A percentile compares a stretch with the other conserved stretches of the same genome.
These are phyloP conservation scores for Araneus ventricosus DNA, from an alignment of 1,140 invertebrate species.

Conservation along the genomic window DNA sequence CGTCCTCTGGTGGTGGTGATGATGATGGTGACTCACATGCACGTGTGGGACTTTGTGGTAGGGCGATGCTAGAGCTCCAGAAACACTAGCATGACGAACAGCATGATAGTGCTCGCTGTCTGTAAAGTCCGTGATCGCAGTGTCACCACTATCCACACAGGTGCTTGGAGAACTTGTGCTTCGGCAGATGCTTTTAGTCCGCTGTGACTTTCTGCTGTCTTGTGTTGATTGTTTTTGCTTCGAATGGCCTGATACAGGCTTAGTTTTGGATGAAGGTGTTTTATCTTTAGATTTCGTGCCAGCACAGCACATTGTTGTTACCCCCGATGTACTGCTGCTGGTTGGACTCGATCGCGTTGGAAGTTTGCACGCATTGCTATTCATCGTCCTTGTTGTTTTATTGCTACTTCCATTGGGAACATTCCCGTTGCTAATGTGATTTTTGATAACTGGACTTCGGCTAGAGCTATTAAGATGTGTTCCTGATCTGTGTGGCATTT, in stretches of 20 bases:
- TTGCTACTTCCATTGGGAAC: constrained; percentile 17
- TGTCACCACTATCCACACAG: constrained; percentile 69
- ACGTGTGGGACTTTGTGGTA: constrained; percentile 61
- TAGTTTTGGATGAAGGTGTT: constrained; percentile 41
- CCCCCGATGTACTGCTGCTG: constrained; percentile 66
- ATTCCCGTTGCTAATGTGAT: constrained; percentile 8
- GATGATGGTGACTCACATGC: constrained; percentile 57
- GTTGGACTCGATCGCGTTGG: constrained; percentile 68
- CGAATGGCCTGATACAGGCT: neutral
- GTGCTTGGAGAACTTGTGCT: constrained; percentile 70
- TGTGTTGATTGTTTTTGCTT: constrained; percentile 54
- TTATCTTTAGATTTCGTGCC: constrained; percentile 63
- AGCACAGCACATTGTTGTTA: constrained; percentile 61
- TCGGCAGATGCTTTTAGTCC: constrained; percentile 59
- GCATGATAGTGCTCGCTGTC: constrained; percentile 66
- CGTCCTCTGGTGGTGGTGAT: constrained; percentile 62
- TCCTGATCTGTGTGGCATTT: constrained; percentile 28
- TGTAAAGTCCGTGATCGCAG: constrained; percentile 66
- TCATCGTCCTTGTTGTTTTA: constrained; percentile 48
- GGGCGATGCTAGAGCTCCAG: constrained; percentile 58
- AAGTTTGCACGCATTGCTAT: constrained; percentile 34
- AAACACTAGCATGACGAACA: constrained; percentile 60
- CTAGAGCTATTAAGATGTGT: neutral
- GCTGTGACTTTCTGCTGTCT: constrained; percentile 62
- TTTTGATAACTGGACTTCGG: constrained; percentile 8